phyloP scores from a whole-genome alignment of 1,140 invertebrate species.

The Anastrepha ludens region DNA sequence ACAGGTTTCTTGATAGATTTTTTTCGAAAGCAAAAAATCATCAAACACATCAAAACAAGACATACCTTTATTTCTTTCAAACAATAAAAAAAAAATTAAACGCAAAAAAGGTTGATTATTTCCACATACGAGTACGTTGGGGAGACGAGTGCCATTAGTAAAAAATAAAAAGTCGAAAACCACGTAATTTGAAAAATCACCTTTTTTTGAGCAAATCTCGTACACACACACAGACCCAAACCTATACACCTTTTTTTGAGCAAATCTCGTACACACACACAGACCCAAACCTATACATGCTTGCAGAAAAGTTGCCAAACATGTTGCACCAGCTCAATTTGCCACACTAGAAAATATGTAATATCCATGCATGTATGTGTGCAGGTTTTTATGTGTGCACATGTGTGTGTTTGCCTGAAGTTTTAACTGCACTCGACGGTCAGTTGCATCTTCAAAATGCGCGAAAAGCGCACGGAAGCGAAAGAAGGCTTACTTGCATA shows the following conservation, averaged over 20 bases:
- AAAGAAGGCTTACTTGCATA: neutral
- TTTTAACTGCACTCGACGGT: slow-evolving; percentile 7
- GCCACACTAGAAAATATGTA: neutral
- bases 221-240: neutral
- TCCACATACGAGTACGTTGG: too few relatives aligned
- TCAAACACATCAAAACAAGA: too few relatives aligned
- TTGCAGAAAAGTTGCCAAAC: slow-evolving; percentile 39
- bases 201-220: too few relatives aligned
- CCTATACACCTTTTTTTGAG: neutral
- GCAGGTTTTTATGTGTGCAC: neutral
- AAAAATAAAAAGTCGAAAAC: too few relatives aligned
- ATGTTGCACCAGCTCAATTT: slow-evolving; percentile 26
- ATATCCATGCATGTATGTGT: neutral
- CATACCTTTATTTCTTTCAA: too few relatives aligned
- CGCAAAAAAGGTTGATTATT: too few relatives aligned
- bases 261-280: neutral
- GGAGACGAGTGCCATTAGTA: too few relatives aligned
- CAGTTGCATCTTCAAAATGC: slow-evolving; percentile 40
- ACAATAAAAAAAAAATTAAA: too few relatives aligned
- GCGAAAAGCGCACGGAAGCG: slow-evolving; percentile 26
- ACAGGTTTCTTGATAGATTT: too few relatives aligned
- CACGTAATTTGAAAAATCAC: too few relatives aligned
- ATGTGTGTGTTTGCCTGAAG: neutral
- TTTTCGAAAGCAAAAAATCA: too few relatives aligned
- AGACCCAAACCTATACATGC: neutral